phyloP scores from a whole-genome alignment of 2,113 vertebrate species.

The Phalacrocorax aristotelis region DNA sequence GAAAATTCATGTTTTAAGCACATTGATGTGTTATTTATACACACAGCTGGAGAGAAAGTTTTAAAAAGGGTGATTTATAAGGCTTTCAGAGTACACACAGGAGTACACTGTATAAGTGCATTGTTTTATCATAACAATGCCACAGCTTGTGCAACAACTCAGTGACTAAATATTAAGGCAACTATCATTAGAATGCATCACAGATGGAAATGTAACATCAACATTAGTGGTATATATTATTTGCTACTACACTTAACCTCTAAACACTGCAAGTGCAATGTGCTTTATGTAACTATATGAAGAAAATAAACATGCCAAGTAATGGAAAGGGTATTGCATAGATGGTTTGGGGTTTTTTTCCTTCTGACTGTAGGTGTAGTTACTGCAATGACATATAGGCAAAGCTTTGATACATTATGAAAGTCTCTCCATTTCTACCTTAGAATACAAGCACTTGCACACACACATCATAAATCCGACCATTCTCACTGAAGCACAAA shows the following conservation, averaged over 20 bases:
- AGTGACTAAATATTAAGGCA: background rate
- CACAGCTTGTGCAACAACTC: background rate
- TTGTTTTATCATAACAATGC: background rate
- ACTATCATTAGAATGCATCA: background rate
- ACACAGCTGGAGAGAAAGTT: background rate
- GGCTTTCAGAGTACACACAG: background rate
- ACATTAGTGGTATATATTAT: rapidly evolving
- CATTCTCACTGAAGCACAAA: background rate
- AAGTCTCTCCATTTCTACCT: background rate
- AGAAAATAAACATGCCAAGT: background rate
- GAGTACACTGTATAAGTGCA: background rate
- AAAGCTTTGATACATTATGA: background rate
- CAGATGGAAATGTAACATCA: background rate
- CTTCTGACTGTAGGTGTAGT: background rate
- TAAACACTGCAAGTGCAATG: background rate
- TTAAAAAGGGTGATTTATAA: background rate
- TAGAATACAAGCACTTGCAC: background rate
- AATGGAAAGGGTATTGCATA: background rate
- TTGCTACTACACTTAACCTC: background rate
- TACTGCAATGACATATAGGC: background rate
- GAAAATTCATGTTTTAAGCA: background rate
- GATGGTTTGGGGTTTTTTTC: background rate
- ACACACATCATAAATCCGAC: background rate
- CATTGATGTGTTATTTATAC: background rate
- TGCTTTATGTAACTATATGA: rapidly evolving